phyloP scores from a whole-genome alignment of 2,113 vertebrate genomes.

The Puntigrus tetrazona region DNA sequence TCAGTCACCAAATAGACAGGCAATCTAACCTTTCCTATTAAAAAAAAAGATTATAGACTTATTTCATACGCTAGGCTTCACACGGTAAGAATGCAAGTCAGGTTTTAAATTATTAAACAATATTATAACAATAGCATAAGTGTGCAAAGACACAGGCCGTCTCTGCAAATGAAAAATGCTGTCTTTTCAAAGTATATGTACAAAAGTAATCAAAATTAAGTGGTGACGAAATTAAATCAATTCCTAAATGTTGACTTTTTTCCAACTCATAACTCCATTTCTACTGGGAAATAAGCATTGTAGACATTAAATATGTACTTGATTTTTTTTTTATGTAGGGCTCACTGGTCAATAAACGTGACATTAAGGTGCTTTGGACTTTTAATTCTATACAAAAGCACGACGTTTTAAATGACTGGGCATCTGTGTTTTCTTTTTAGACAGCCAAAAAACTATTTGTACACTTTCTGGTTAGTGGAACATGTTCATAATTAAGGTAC shows the following conservation, averaged over 20 bases:
- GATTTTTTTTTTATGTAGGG: neutral
- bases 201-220: neutral
- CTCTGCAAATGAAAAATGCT: neutral
- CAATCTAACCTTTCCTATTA: neutral
- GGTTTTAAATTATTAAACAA: neutral
- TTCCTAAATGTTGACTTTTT: neutral
- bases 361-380: neutral
- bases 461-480: neutral
- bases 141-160: neutral
- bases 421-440: neutral
- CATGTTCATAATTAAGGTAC: neutral
- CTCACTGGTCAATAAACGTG: neutral
- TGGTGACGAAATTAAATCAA: neutral
- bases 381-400: neutral
- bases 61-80: neutral
- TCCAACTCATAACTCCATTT: neutral
- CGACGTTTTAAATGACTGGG: neutral
- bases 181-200: neutral
- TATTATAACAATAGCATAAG: neutral
- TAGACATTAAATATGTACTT: neutral
- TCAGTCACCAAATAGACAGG: neutral
- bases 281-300: neutral
- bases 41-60: neutral
- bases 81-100: neutral
- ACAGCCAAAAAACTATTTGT: neutral